Base-by-base conservation (phyloP, 2,888 invertebrate species). In the Microchrysa polita region DNA sequence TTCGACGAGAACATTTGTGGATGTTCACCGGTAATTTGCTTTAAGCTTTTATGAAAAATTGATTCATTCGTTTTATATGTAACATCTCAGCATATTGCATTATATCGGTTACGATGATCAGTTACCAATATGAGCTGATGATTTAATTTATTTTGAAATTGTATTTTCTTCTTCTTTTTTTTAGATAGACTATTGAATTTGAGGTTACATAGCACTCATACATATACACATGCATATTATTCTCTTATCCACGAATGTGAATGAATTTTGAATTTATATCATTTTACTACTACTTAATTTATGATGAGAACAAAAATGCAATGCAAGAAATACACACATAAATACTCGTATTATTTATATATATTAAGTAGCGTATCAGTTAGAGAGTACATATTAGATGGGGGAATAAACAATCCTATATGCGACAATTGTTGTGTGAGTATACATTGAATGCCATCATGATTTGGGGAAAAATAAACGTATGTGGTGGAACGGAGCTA, bases 1-100 rank as follows among this genome's bases (percentile, higher is more conserved):
- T 91, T 88, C 80, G 89, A 91, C 80, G 85, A 86, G 71, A 83
- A 84, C 52, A 82, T 85, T 75, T 90, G 90, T 84, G 86, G 84
- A 85, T 90, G 87, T 82, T 83, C 82, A 75, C 77, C 78, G 72
- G 79, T 77, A 77, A 65, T 53, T 69, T 67, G 18, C 52, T 10
- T 53, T 20, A 34, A 34, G n/a, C n/a, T 7, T 34, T 34, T 34
- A 34, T 34, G 27, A 2, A 34, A 34, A 18, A 18, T 52, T 7
- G 2, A 5, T 34, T 34, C 27, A 48, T n/a, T 57, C 2, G 4
- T 57, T 57, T 57, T 12, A 12, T 57, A 10, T 10, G 18, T 53
- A 42, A 42, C 7, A 12, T 42, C 16, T 48, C 10, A 5, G 16
- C 4, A 48, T n/a, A 5, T n/a, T 48, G 12, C 48, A 48, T n/a